Conservation (phyloP, 2,113 vertebrate species). For the Columba janthina region DNA sequence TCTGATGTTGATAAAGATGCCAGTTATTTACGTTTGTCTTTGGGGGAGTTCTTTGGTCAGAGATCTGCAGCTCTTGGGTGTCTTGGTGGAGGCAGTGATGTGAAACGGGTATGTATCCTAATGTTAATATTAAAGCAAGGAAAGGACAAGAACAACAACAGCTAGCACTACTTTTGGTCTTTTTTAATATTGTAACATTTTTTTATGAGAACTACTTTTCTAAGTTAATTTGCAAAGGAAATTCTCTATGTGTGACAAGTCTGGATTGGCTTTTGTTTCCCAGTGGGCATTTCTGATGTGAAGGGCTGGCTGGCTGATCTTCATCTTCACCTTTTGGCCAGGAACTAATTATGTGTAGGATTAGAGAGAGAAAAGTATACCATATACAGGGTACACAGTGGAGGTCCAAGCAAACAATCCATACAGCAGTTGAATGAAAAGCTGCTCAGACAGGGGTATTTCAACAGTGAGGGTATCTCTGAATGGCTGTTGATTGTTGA, state of each 20-base stretch:
- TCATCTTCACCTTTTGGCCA: neutral
- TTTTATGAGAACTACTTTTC: neutral
- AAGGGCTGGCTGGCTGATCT: neutral
- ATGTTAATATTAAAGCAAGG: neutral
- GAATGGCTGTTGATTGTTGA: neutral
- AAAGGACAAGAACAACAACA: neutral
- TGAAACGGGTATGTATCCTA: conserved; percentile 86
- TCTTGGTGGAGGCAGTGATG: conserved; percentile 79
- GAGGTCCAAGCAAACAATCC: neutral
- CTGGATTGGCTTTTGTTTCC: neutral
- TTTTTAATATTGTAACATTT: neutral
- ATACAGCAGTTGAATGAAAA: neutral
- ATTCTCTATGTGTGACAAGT: neutral
- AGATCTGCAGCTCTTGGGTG: conserved; percentile 95
- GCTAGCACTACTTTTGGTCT: neutral
- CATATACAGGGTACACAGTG: neutral
- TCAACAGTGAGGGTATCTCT: neutral
- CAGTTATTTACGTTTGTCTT: conserved; percentile 88
- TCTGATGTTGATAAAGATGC: conserved; percentile 79
- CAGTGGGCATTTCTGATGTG: neutral
- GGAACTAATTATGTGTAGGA: neutral
- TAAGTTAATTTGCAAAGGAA: neutral
- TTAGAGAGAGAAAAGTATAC: neutral
- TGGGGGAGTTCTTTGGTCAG: conserved; percentile 92
- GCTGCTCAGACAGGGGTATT: neutral